Conservation (phyloP, 2,797 vertebrate species). For the Danionella dracula region DNA sequence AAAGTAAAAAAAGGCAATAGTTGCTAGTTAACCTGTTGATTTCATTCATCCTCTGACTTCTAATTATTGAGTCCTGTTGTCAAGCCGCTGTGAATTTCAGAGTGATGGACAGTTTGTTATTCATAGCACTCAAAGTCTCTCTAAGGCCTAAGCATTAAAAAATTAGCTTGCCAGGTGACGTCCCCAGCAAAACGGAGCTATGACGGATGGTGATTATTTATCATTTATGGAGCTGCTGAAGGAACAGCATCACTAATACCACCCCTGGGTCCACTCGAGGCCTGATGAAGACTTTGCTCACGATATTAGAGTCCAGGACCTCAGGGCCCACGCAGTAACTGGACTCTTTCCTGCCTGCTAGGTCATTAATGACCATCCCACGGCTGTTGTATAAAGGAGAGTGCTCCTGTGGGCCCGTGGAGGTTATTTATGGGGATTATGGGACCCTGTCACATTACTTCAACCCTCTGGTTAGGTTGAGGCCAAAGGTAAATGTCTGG, state of each 20-base stretch:
- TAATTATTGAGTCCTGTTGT: background rate
- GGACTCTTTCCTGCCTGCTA: constrained; percentile 30
- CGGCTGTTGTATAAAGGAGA: constrained; percentile 37
- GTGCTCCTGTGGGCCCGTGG: constrained; percentile 36
- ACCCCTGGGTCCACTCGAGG: constrained; percentile 52
- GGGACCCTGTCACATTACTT: constrained; percentile 37
- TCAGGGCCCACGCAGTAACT: constrained; percentile 38
- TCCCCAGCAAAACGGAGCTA: constrained; percentile 38
- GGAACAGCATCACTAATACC: constrained; percentile 54
- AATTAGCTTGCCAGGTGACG: constrained; percentile 48
- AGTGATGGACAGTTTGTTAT: constrained; percentile 45
- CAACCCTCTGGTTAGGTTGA: constrained; percentile 33
- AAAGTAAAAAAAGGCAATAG: no score
- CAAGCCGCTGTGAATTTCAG: background rate
- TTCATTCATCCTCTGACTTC: background rate
- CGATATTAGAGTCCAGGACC: constrained; percentile 44
- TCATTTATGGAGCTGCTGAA: constrained; percentile 59
- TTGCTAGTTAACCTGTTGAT: background rate
- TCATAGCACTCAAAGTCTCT: constrained; percentile 47
- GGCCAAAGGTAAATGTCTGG: constrained; percentile 17
- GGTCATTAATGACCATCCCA: constrained; percentile 44
- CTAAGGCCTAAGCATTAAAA: constrained; percentile 47
- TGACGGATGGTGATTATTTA: constrained; percentile 67
- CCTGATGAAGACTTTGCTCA: constrained; percentile 36
- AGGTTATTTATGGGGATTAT: constrained; percentile 47